phyloP scores from a whole-genome alignment of 30 jellyfish, hydroid and myxozoan genomes.

The Pseudorhiza aurosa region DNA sequence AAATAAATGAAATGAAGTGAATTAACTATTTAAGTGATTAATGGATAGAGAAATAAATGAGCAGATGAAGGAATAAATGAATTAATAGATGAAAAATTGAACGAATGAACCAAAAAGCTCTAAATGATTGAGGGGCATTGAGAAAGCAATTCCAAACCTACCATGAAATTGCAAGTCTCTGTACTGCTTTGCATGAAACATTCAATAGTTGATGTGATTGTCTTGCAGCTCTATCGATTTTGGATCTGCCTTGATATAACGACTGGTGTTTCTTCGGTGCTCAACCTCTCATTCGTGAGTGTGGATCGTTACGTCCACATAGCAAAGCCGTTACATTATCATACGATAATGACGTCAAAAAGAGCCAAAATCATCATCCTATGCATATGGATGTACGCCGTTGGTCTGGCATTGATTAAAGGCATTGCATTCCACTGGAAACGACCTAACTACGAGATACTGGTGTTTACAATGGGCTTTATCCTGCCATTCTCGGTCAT shows the following conservation, averaged over 20 bases:
- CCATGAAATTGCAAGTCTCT: no score
- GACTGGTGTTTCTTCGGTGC: slow-evolving; percentile 66
- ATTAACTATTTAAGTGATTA: no score
- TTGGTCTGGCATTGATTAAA: slow-evolving; percentile 51
- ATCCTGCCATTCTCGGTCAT: slow-evolving; percentile 51
- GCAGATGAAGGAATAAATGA: no score
- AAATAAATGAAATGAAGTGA: no score
- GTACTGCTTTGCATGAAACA: no score
- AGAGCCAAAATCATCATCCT: slow-evolving; percentile 47
- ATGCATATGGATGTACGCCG: slow-evolving; percentile 67
- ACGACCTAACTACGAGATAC: slow-evolving; percentile 68
- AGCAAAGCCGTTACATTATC: slow-evolving; percentile 44
- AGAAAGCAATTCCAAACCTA: no score
- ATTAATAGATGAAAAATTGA: no score
- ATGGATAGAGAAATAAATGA: no score
- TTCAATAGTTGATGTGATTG: no score
- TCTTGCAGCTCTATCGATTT: slow-evolving; percentile 44
- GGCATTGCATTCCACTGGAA: slow-evolving; percentile 55
- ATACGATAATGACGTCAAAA: slow-evolving; percentile 41
- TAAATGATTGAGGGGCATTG: no score
- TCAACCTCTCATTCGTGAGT: slow-evolving; percentile 69
- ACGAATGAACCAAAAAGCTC: no score
- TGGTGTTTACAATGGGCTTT: slow-evolving; percentile 58
- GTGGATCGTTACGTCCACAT: slow-evolving; percentile 72
- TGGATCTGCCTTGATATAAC: slow-evolving; percentile 67